phyloP scores from a whole-genome alignment of 1,140 invertebrate species.

The Drosophila pectinifera region DNA sequence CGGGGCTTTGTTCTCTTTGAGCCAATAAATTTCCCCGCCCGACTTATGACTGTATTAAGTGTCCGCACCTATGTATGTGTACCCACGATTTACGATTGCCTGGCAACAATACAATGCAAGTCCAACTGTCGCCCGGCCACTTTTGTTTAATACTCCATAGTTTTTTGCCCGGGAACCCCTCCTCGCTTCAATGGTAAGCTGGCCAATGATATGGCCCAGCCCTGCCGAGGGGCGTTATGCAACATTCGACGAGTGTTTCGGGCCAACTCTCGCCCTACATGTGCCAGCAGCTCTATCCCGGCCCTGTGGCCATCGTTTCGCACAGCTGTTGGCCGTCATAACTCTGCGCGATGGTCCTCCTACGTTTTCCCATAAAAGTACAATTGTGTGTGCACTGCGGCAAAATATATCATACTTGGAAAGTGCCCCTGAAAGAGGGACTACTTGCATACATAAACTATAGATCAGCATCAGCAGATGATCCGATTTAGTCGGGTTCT shows the following conservation, averaged over 20 bases:
- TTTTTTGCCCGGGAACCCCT: background rate
- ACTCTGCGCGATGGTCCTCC: slow-evolving; percentile 59
- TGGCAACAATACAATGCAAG: slow-evolving; percentile 42
- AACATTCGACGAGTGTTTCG: slow-evolving; percentile 52
- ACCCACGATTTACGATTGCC: slow-evolving; percentile 25
- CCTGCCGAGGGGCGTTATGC: slow-evolving; percentile 47
- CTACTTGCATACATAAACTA: background rate
- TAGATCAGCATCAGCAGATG: background rate
- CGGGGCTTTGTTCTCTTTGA: slow-evolving; percentile 4
- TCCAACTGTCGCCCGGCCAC: slow-evolving; percentile 60
- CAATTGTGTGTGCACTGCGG: slow-evolving; percentile 20
- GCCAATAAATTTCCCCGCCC: slow-evolving; percentile 34
- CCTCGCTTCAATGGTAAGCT: slow-evolving; percentile 18
- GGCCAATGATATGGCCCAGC: slow-evolving; percentile 47
- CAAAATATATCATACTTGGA: background rate
- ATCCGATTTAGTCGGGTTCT: background rate
- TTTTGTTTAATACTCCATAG: slow-evolving; percentile 61
- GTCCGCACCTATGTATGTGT: slow-evolving; percentile 40
- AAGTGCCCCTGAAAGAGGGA: too few relatives aligned
- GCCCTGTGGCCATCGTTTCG: slow-evolving; percentile 56
- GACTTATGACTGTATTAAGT: slow-evolving; percentile 51
- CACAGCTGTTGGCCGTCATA: slow-evolving; percentile 77
- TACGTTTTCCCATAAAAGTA: slow-evolving; percentile 40
- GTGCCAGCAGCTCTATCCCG: slow-evolving; percentile 21
- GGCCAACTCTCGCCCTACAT: slow-evolving; percentile 35